Evolutionary conservation across 2,113 vertebrate species (phyloP).

Genomic region (Phaethon lepturus): DNA sequence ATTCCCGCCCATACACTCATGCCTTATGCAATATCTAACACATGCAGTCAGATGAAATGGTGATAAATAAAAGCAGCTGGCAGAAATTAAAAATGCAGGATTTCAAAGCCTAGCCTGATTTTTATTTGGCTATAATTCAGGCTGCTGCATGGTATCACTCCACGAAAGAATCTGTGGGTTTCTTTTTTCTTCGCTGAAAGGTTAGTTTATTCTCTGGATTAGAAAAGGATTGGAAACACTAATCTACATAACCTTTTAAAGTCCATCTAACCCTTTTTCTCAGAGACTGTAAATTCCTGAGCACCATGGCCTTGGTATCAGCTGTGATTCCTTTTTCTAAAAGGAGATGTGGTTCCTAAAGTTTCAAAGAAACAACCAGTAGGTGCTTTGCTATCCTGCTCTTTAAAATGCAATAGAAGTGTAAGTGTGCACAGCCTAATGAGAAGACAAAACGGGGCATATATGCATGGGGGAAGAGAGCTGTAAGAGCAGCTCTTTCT

Average conservation of each 20-base stretch:
- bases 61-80: constrained; percentile 42
- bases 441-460: not conserved
- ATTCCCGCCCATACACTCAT: not conserved
- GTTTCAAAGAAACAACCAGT: not conserved
- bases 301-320: not conserved
- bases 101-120: constrained; percentile 58
- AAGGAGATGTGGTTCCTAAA: not conserved
- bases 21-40: constrained; percentile 42
- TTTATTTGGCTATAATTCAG: constrained; percentile 34
- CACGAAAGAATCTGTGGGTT: not conserved
- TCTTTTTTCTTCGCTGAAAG: not conserved
- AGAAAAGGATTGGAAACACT: not conserved
- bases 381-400: not conserved
- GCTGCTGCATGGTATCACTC: not conserved
- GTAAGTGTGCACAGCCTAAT: not conserved
- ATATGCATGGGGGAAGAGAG: not conserved
- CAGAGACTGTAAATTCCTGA: not conserved
- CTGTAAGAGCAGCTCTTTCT: not conserved
- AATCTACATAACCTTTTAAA: not conserved
- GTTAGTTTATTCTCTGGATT: constrained; percentile 33
- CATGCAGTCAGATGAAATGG: constrained; percentile 22
- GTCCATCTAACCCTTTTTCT: not conserved
- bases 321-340: not conserved
- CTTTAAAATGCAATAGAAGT: not conserved
- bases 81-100: constrained; percentile 35